Conservation (phyloP, 2,888 invertebrate genomes). For the Charanyca ferruginea region DNA sequence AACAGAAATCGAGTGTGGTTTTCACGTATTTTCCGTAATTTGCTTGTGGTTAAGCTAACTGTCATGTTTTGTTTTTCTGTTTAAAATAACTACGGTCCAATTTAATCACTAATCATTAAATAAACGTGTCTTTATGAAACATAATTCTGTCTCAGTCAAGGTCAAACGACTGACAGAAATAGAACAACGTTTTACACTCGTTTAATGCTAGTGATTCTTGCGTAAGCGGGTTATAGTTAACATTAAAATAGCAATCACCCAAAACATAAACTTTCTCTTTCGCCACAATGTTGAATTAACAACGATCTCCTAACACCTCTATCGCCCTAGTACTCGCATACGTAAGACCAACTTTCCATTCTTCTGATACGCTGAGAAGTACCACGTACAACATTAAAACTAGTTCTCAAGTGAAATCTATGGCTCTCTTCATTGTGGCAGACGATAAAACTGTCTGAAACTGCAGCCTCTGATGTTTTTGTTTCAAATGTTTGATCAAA, state of each 20-base stretch:
- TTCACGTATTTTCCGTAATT: not conserved
- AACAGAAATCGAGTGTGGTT: not conserved
- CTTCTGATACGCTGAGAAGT: slow-evolving; percentile 27
- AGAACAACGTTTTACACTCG: not conserved
- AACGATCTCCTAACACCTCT: slow-evolving; percentile 11
- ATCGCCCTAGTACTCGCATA: slow-evolving; percentile 25
- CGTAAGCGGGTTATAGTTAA: no score
- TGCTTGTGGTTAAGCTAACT: not conserved
- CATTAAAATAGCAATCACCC: not conserved
- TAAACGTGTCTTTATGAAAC: no score
- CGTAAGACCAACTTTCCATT: slow-evolving; percentile 35
- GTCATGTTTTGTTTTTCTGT: not conserved
- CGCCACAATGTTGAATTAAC: not conserved
- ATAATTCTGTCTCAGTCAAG: not conserved
- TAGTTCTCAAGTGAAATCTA: slow-evolving; percentile 54
- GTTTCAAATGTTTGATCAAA: slow-evolving; percentile 47
- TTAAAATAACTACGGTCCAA: not conserved
- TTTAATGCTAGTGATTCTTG: no score
- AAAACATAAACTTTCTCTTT: not conserved
- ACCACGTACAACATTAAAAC: slow-evolving; percentile 50
- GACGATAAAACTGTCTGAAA: slow-evolving; percentile 57
- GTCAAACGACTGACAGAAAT: not conserved
- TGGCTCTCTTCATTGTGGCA: slow-evolving; percentile 44
- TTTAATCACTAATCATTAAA: no score
- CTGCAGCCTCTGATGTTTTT: slow-evolving; percentile 47